These are phyloP conservation scores for Oreochromis aureus DNA, from an alignment of 2,113 vertebrate genomes.

Conservation along the genomic window DNA sequence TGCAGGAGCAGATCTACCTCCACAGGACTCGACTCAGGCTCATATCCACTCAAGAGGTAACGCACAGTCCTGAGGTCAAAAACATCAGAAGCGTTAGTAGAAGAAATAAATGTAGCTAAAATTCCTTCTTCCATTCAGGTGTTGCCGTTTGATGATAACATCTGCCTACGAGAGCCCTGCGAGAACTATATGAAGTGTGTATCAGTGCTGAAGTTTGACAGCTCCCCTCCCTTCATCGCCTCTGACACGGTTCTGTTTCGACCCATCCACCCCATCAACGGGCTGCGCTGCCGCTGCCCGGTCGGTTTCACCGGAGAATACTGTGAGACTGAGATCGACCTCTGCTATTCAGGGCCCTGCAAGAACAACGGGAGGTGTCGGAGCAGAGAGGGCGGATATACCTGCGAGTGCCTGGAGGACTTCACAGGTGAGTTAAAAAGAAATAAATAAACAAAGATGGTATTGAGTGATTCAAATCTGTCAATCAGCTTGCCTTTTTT, in stretches of 20 bases:
- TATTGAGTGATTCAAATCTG: not conserved
- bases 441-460: not conserved
- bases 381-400: slow-evolving; percentile 91
- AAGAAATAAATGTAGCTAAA: not conserved
- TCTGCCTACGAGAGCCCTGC: slow-evolving; percentile 92
- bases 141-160: slow-evolving; percentile 96
- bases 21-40: slow-evolving; percentile 86
- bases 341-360: slow-evolving; percentile 93
- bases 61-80: not conserved
- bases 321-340: slow-evolving; percentile 94
- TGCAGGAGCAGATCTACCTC: slow-evolving; percentile 97
- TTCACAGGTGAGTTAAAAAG: slow-evolving; percentile 81
- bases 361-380: slow-evolving; percentile 83
- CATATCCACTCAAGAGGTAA: slow-evolving; percentile 84
- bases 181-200: slow-evolving; percentile 99
- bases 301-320: slow-evolving; percentile 91
- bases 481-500: not conserved
- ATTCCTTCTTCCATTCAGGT: slow-evolving; percentile 58
- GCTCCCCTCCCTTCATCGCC: slow-evolving; percentile 90
- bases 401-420: slow-evolving; percentile 87
- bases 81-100: not conserved
- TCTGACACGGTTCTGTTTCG: slow-evolving; percentile 92
- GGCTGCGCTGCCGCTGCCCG: slow-evolving; percentile 90
- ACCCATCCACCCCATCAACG: slow-evolving; percentile 93
- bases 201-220: slow-evolving; percentile 91